phyloP scores from a whole-genome alignment of 2,797 vertebrate species.

The Distichodus sexfasciatus region DNA sequence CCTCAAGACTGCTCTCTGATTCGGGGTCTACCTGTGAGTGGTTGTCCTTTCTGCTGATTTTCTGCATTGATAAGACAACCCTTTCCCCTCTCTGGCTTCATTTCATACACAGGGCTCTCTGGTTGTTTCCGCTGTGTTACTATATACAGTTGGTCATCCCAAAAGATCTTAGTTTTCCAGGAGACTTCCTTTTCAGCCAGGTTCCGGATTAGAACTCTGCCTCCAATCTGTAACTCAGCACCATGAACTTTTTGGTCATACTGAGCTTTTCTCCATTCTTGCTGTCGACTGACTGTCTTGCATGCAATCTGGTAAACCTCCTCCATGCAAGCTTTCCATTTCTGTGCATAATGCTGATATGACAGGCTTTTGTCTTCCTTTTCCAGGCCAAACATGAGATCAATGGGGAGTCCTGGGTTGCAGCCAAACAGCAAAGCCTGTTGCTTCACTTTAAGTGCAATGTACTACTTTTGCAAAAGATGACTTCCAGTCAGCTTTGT shows the following conservation, averaged over 20 bases:
- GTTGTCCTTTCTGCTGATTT: too few species aligned
- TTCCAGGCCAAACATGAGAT: slow-evolving; percentile 33
- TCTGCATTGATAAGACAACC: too few species aligned
- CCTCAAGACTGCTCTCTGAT: too few species aligned
- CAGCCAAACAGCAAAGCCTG: slow-evolving; percentile 31
- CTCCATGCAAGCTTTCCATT: slow-evolving; percentile 20
- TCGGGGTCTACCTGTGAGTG: too few species aligned
- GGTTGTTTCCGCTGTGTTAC: slow-evolving; percentile 21
- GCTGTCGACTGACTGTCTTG: not conserved
- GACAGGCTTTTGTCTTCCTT: slow-evolving; percentile 1
- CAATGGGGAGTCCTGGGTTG: slow-evolving; percentile 22
- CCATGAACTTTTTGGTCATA: slow-evolving; percentile 25
- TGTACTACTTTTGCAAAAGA: slow-evolving; percentile 32
- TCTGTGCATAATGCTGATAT: slow-evolving; percentile 27
- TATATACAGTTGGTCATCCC: slow-evolving; percentile 28
- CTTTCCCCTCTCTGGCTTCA: slow-evolving; percentile 20
- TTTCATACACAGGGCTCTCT: slow-evolving; percentile 31
- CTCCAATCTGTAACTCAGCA: not conserved
- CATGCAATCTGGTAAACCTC: slow-evolving; percentile 22
- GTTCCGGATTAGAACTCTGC: slow-evolving; percentile 10
- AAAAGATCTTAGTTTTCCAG: slow-evolving; percentile 29
- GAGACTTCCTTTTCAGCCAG: slow-evolving; percentile 1
- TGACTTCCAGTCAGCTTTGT: slow-evolving; percentile 34
- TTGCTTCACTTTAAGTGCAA: slow-evolving; percentile 30
- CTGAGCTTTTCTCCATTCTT: not conserved